Evolutionary conservation across 2,797 vertebrate species (phyloP), one percentile per base, ranked within the genome.

Genomic region (Rhinoraja longicauda): DNA sequence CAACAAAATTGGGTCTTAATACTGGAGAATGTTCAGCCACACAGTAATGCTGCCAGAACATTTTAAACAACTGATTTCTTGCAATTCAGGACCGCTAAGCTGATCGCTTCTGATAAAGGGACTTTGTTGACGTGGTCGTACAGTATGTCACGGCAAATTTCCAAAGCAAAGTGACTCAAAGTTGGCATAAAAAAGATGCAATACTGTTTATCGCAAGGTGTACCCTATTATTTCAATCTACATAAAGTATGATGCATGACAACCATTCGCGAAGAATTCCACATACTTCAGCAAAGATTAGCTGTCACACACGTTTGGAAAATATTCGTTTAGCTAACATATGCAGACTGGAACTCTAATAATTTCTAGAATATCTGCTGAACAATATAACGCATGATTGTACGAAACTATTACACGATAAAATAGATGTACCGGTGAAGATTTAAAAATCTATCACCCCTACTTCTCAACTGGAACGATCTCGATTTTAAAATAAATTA

Each of bases 11-110:
- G 36, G 72, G 24, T 91, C 67, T 39, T 91, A 72, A 24, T 72
- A 67, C 88, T 72, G 45, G 36, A 91, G 26, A 26, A 36, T 67
- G 45, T 91, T 39, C 88, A 91, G 8, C 67, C 88, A 73, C 36
- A 45, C 21, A 91, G 15, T 32, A 29, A 26, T 72, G 39, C 67
- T 91, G 36, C 64, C 88, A 91, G 67, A 45, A 91, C 24, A 91
- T 45, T 91, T 62, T 73, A 39, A 53, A 72, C 21, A 91, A 91
- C 26, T 91, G 36, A 19, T 67, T 91, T 90, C 59, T 90, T 90
- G 57, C 57, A 90, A 8, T n/a, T 64, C 19, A 64, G n/a, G 70
- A 39, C 67, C 67, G 2, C 21, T 72, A 91, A 91, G 17, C 67
- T 91, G 88, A 53, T 91, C 45, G 9, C 67, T 91, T 91, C 88